phyloP scores from a whole-genome alignment of 2,888 invertebrate genomes.

The Torymus texanus region DNA sequence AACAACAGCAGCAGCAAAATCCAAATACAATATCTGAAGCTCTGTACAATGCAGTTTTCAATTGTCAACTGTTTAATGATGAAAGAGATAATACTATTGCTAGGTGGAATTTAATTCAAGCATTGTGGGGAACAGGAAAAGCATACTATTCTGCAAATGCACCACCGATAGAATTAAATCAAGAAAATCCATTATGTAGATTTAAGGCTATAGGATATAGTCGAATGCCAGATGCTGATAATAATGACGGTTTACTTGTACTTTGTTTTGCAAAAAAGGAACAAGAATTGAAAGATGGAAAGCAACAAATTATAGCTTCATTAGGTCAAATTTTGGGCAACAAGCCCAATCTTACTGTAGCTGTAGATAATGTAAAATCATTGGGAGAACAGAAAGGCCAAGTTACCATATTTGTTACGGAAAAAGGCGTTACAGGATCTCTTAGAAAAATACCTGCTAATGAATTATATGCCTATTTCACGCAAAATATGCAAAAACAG shows the following conservation, averaged over 20 bases:
- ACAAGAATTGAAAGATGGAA: conserved; percentile 81
- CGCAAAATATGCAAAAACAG: conserved; percentile 82
- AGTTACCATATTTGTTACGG: conserved; percentile 83
- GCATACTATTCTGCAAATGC: conserved; percentile 87
- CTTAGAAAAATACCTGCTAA: conserved; percentile 83
- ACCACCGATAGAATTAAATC: conserved; percentile 88
- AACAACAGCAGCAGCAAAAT: conserved; percentile 76
- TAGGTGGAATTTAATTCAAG: conserved; percentile 96
- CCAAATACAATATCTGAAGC: conserved; percentile 81
- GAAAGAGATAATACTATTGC: conserved; percentile 95
- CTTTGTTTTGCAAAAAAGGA: conserved; percentile 89
- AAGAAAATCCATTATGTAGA: conserved; percentile 92
- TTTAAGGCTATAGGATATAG: conserved; percentile 97
- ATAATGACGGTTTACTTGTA: conserved; percentile 93
- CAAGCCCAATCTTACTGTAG: conserved; percentile 88
- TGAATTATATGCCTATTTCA: conserved; percentile 83
- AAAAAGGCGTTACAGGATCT: conserved; percentile 81
- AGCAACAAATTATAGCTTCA: conserved; percentile 77
- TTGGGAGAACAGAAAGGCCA: conserved; percentile 87
- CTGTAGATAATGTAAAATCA: conserved; percentile 86
- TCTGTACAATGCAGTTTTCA: conserved; percentile 84
- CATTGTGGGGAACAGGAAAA: conserved; percentile 90
- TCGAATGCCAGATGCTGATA: conserved; percentile 88
- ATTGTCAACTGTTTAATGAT: conserved; percentile 92
- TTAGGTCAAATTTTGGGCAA: conserved; percentile 86